These are phyloP conservation scores for Protophormia terraenovae DNA, from an alignment of 2,888 invertebrate genomes.

Conservation along the genomic window DNA sequence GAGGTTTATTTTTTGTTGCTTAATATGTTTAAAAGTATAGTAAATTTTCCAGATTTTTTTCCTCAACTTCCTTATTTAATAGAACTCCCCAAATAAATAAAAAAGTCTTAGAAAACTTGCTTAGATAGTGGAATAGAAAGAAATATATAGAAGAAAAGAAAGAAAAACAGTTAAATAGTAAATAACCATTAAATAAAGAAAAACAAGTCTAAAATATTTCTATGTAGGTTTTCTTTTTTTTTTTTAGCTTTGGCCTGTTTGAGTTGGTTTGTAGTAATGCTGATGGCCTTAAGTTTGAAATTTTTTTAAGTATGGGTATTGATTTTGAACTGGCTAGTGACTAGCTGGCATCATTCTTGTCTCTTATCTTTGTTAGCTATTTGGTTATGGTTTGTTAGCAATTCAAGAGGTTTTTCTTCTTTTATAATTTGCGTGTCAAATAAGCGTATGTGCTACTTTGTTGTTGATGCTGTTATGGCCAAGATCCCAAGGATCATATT, in stretches of 20 bases:
- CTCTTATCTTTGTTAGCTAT: constrained; percentile 38
- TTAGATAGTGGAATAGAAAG: no score
- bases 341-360: constrained; percentile 57
- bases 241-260: not conserved
- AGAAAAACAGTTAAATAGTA: constrained; percentile 55
- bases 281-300: constrained; percentile 29
- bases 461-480: not conserved
- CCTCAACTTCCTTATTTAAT: constrained; percentile 64
- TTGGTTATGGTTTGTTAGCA: constrained; percentile 27
- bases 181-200: constrained; percentile 19
- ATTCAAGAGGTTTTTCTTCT: constrained; percentile 26
- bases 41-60: constrained; percentile 54
- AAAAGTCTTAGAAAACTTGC: constrained; percentile 42
- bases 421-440: constrained; percentile 66
- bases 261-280: not conserved
- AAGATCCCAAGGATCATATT: constrained; percentile 1
- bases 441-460: constrained; percentile 68
- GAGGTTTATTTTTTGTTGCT: constrained; percentile 44
- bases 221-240: constrained; percentile 30
- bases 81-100: constrained; percentile 36
- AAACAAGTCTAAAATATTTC: constrained; percentile 53
- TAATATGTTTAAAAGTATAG: constrained; percentile 24
- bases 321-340: not conserved
- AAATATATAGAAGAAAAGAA: not conserved
- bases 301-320: constrained; percentile 12